Percentiles rank a stretch among this genome's conserved stretches.
These are phyloP conservation scores for Crotalus helleri DNA, from an alignment of 2,113 vertebrate genomes.

Conservation along the genomic window DNA sequence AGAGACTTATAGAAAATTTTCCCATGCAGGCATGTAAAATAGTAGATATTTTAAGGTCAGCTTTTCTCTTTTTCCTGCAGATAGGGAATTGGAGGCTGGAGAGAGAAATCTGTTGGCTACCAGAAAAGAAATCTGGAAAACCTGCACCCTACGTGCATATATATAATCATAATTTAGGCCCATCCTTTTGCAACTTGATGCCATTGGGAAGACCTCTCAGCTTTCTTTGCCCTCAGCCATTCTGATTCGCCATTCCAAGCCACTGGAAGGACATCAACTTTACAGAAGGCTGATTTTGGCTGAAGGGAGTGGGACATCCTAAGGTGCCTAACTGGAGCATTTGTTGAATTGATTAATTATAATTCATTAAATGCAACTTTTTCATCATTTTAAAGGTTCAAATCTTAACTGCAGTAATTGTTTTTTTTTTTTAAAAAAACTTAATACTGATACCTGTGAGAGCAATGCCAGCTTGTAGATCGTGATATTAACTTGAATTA, in stretches of 20 bases:
- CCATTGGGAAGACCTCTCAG: not conserved
- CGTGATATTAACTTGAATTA: not conserved
- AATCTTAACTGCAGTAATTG: not conserved
- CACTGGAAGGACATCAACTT: not conserved
- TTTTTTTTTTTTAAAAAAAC: not conserved
- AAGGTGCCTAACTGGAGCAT: not conserved
- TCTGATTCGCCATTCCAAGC: not conserved
- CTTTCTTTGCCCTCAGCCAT: not conserved
- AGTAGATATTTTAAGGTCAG: not conserved
- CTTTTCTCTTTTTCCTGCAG: not conserved
- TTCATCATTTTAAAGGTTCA: not conserved
- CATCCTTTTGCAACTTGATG: not conserved
- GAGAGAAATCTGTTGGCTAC: not conserved
- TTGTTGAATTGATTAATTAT: not conserved
- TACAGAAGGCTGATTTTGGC: not conserved
- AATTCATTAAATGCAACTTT: not conserved
- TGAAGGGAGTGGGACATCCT: not conserved
- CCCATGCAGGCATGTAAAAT: not conserved
- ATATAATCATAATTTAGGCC: not conserved
- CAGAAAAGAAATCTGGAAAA: not conserved
- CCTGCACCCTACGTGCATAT: not conserved
- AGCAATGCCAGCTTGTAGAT: not conserved
- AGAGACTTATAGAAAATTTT: not conserved
- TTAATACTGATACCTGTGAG: not conserved
- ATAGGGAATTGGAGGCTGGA: not conserved